Evolutionary conservation across 2,888 invertebrate genomes (phyloP).

Genomic region (Netelia melanura): DNA sequence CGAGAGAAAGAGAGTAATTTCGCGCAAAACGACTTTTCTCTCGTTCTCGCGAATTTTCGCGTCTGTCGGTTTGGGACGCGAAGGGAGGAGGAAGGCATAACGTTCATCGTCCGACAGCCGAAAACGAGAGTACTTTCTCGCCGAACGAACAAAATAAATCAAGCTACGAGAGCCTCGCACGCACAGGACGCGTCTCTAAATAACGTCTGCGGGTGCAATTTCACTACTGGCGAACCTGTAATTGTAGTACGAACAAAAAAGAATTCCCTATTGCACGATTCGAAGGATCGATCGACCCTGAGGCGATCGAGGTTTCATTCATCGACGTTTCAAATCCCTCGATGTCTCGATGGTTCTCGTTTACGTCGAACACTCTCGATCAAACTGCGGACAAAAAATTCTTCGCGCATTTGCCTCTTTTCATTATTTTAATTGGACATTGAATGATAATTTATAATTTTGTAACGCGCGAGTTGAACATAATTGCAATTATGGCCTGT

Average conservation of each 20-base stretch:
- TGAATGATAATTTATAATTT: not conserved
- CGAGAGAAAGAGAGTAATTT: constrained; percentile 17
- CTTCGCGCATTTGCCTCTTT: not conserved
- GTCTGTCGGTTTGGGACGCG: constrained; percentile 18
- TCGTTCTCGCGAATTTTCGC: constrained; percentile 37
- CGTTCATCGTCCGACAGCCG: constrained; percentile 33
- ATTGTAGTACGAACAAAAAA: constrained; percentile 42
- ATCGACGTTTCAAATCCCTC: constrained; percentile 25
- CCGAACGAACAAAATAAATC: constrained; percentile 80
- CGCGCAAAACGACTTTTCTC: constrained; percentile 11
- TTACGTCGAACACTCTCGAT: not conserved
- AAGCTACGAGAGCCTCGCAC: constrained; percentile 67
- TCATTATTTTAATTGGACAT: not conserved
- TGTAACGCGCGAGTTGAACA: too few relatives aligned
- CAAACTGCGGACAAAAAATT: not conserved
- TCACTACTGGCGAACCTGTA: constrained; percentile 40
- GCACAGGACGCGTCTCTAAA: constrained; percentile 65
- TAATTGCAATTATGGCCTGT: not conserved
- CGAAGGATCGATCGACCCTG: constrained; percentile 31
- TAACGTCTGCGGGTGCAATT: constrained; percentile 43
- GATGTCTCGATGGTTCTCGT: constrained; percentile 7
- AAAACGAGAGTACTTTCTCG: constrained; percentile 79
- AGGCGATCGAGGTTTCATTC: constrained; percentile 38
- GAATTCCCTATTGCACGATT: constrained; percentile 23
- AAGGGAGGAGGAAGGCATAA: not conserved